Evolutionary conservation across 2,113 vertebrate species (phyloP), one percentile per base, ranked within the genome.

Genomic region (Odocoileus virginianus): DNA sequence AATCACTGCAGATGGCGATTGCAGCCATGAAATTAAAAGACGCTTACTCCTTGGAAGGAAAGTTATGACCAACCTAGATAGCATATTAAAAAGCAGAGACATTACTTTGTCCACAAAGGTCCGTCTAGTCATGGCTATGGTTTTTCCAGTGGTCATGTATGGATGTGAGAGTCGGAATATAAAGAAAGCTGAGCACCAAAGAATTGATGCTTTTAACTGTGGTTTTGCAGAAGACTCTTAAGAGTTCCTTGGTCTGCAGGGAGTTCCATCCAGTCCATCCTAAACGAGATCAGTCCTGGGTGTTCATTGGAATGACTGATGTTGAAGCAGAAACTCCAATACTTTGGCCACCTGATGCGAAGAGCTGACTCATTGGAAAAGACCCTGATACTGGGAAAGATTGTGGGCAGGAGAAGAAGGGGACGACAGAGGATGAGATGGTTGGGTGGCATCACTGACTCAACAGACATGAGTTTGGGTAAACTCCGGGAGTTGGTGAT

Each of bases 141-240:
- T 64, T 64, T 64, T 64, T 64, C 7, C 61, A n/a, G 61, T 64
- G 0, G 0, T 64, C 15, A 64, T n/a, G 30, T 64, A n/a, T n/a
- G 7, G 3, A 17, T n/a, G 61, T 64, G 30, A 64, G 6, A 61
- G 61, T n/a, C 9, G 30, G 30, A 17, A 15, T n/a, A 9, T 64
- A 17, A 64, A 64, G 15, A 17, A 64, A n/a, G 15, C 61, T n/a
- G 61, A 64, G 61, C 0, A 1, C 30, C 0, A 0, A n/a, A 64
- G 15, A n/a, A n/a, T 17, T 64, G 61, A n/a, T n/a, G 61, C 61
- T 64, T 64, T n/a, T 30, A 4, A n/a, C 15, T 64, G 30, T 64
- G 3, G 3, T 64, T 3, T 17, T 17, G 30, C 15, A 8, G 15
- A 64, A 64, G 15, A 64, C 30, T 64, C 30, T 9, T 64, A 30